Percentiles rank a stretch among this genome's conserved stretches.
Conservation (phyloP, 2,888 invertebrate genomes). For the Rhagium mordax region DNA sequence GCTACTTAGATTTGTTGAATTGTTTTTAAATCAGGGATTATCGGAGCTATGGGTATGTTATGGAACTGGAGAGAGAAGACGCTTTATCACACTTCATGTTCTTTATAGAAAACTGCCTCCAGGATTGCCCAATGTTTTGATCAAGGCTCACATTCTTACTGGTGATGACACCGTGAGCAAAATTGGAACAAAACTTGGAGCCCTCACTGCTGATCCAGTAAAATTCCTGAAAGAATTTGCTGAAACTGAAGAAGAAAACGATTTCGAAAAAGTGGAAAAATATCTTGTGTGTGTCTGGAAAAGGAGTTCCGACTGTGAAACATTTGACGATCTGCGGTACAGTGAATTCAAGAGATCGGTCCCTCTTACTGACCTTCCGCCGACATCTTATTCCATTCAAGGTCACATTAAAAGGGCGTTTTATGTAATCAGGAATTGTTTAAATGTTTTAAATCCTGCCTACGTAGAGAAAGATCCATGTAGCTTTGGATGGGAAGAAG, state of each 20-base stretch:
- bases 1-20: slow-evolving; percentile 3
- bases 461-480: not conserved
- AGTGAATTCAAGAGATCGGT: not conserved
- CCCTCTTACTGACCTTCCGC: not conserved
- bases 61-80: not conserved
- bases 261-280: not conserved
- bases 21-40: slow-evolving; percentile 3
- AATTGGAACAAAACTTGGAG: slow-evolving; percentile 5
- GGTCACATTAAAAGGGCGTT: slow-evolving; percentile 1
- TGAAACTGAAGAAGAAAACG: not conserved
- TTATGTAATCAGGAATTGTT: not conserved
- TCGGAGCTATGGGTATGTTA: not conserved
- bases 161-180: not conserved
- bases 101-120: slow-evolving; percentile 5
- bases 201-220: slow-evolving; percentile 1
- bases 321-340: not conserved
- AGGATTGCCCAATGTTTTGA: not conserved
- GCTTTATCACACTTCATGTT: slow-evolving; percentile 6
- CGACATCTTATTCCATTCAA: not conserved
- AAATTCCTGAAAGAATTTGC: not conserved
- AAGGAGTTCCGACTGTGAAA: not conserved
- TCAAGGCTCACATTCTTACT: not conserved
- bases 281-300: slow-evolving; percentile 1
- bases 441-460: slow-evolving; percentile 1
- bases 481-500: slow-evolving; percentile 1